Conservation (phyloP, 2,888 invertebrate species). For the Drosophila nr. fundita region DNA sequence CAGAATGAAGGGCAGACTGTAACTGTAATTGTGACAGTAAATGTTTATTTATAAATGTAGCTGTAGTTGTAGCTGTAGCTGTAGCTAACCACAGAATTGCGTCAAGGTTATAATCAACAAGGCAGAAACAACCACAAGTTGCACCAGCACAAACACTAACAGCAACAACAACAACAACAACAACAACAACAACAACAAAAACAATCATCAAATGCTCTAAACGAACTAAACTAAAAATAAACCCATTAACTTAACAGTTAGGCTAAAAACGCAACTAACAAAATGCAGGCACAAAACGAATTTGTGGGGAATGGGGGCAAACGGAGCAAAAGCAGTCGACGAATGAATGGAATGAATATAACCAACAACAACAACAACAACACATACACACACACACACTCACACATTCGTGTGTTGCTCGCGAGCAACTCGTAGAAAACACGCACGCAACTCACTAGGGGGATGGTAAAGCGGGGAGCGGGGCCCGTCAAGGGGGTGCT, state of each 20-base stretch:
- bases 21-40: neutral
- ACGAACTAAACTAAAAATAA: conserved; percentile 53
- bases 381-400: neutral
- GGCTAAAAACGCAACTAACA: conserved; percentile 53
- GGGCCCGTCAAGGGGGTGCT: conserved; percentile 1
- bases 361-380: neutral
- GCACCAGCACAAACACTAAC: conserved; percentile 5
- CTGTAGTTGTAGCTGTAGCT: conserved; percentile 18
- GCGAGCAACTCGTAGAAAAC: conserved; percentile 12
- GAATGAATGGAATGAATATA: conserved; percentile 10
- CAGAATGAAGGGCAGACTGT: neutral
- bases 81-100: conserved; percentile 57
- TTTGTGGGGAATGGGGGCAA: neutral
- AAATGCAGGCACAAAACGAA: conserved; percentile 10
- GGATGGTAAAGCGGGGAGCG: rapidly evolving
- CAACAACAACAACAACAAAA: conserved; percentile 2
- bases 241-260: conserved; percentile 69
- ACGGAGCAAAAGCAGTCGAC: conserved; percentile 11
- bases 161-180: conserved; percentile 31
- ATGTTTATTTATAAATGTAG: neutral
- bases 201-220: conserved; percentile 30
- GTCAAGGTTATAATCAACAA: conserved; percentile 61
- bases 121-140: conserved; percentile 29
- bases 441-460: conserved; percentile 21
- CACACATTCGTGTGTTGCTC: neutral